These are phyloP conservation scores for Cylindroiulus punctatus DNA, from an alignment of 2,888 invertebrate species.

Conservation along the genomic window DNA sequence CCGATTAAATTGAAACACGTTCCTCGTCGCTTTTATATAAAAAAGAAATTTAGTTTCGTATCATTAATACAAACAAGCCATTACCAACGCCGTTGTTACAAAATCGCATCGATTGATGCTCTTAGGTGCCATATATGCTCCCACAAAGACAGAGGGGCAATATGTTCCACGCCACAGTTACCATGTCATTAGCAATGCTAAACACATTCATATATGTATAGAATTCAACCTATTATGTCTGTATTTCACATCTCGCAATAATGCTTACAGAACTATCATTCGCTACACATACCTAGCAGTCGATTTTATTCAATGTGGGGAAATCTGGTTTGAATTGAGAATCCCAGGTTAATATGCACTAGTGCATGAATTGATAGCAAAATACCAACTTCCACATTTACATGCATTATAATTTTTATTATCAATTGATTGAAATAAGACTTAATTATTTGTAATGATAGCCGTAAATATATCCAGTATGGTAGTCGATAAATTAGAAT, in stretches of 20 bases:
- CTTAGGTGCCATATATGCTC: background rate
- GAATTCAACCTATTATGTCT: background rate
- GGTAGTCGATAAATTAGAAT: no score
- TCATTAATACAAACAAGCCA: conserved; percentile 47
- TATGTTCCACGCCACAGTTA: background rate
- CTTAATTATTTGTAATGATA: no score
- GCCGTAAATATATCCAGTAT: no score
- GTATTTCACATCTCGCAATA: background rate
- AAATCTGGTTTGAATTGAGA: background rate
- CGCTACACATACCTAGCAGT: background rate
- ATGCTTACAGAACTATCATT: background rate
- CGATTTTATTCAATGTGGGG: background rate
- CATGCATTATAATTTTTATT: no score
- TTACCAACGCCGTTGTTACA: conserved; percentile 20
- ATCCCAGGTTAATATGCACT: background rate
- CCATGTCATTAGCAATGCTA: conserved; percentile 5
- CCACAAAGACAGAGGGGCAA: background rate
- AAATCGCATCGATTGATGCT: conserved; percentile 43
- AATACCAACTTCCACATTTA: no score
- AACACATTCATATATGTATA: background rate
- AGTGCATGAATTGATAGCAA: background rate
- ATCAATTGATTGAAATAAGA: no score
- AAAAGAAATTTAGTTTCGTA: conserved; percentile 35
- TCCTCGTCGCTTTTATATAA: conserved; percentile 23
- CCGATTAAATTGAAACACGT: conserved; percentile 43